Base-by-base conservation (phyloP, 92 coral and sea anemone species). In the Chrysogorgia sp. region DNA sequence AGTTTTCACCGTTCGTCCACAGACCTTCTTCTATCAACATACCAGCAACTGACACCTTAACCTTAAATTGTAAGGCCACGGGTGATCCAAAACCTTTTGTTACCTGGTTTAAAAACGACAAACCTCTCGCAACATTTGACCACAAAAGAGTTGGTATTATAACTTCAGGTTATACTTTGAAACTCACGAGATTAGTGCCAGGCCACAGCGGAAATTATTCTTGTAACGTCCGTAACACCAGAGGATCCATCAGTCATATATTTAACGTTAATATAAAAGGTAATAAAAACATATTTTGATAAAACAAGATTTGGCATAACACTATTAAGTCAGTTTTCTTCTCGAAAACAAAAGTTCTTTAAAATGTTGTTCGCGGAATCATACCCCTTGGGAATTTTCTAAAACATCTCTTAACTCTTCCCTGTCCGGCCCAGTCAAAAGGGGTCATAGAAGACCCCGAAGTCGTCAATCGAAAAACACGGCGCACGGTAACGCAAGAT, bases 161-260 rank as follows among this genome's bases (percentile, higher is more conserved):
- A 47, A n/a, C 28, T 1, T 53, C 64, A 32, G 35, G 26, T 23
- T 72, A 55, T 56, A 31, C 79, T 17, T 28, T 72, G 64, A 72
- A 53, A 21, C 65, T 72, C 15, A 17, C 14, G 47, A 34, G 55
- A 14, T 5, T 72, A 15, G 20, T 53, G 34, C 79, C 79, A 9
- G 47, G 23, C n/a, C 79, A 72, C 45, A 72, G 79, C 33, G 79
- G 65, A 1, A 72, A 72, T n/a, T 72, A 72, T 23, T 15, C 79
- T 1, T 72, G 79, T 32, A 21, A 31, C 20, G 79, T 72, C 32
- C 53, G 59, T 3, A 72, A 72, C 79, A 72, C 17, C 26, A 30
- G 52, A 59, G 79, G 79, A 72, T 32, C 50, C 14, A 55, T 72
- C 7, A 53, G 41, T 23, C 79, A 72, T n/a, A 72, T 65, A 5